Base-by-base conservation (phyloP, 2,888 invertebrate genomes). In the Ptilodon capucinus region DNA sequence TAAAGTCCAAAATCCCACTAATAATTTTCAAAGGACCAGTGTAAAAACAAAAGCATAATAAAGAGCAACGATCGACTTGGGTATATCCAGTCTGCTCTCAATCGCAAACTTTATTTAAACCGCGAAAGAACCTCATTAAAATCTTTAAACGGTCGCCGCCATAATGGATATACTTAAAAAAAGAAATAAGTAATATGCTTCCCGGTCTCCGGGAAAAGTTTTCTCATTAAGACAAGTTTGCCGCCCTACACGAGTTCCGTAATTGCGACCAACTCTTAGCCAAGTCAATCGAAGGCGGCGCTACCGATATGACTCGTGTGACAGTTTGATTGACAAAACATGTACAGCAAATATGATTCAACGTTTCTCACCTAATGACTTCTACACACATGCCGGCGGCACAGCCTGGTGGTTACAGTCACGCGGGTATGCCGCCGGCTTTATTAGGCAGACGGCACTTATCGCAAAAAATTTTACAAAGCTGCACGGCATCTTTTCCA, bases 171-270 rank as follows among this genome's bases (percentile, higher is more conserved):
- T 55, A n/a, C n/a, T n/a, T n/a, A n/a, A 60, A 53, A 60, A 62
- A 57, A 60, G 59, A 58, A 66, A 57, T 59, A 48, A 30, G 28
- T 52, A 58, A 51, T 48, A 65, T 59, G 60, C 63, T 50, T 60
- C 46, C 54, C 41, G 59, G 59, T 56, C 51, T 61, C 56, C 44
- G 55, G 48, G 51, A 14, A 42, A 76, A 76, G 68, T 76, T 76
- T 73, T 67, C 74, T 76, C 74, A 68, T 76, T 75, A 76, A 54
- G 58, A 16, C 51, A 70, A 76, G 64, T 74, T 72, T 60, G 72
- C 60, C 62, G 61, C 34, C 61, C 54, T 54, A 57, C 57, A 55
- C 49, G 64, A 68, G 51, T 64, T 60, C 44, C 60, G 63, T 75
- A 74, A 75, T 75, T 72, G 69, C 64, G 63, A 59, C 48, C 41